A percentile compares a stretch with the other conserved stretches of the same genome.
These are phyloP conservation scores for Eilema sororculum DNA, from an alignment of 2,888 invertebrate species.

Conservation along the genomic window DNA sequence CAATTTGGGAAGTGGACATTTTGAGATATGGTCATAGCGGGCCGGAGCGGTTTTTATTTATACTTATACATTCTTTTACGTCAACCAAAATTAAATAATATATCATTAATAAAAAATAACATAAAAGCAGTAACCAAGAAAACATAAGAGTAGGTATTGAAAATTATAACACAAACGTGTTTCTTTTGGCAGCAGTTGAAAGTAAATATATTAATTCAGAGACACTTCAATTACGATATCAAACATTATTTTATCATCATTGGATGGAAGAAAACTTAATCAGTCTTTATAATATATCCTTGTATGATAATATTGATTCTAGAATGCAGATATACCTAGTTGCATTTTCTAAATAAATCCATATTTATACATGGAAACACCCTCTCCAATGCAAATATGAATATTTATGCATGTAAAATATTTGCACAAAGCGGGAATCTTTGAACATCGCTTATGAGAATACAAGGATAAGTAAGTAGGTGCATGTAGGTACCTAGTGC, in stretches of 20 bases:
- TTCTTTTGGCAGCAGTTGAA: constrained; percentile 36
- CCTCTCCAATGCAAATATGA: background rate
- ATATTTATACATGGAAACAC: too few relatives aligned
- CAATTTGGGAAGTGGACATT: too few relatives aligned
- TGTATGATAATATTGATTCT: too few relatives aligned
- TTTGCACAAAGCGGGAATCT: background rate
- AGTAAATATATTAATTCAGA: constrained; percentile 6
- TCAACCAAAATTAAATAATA: background rate
- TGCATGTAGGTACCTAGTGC: too few relatives aligned
- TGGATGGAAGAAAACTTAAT: background rate
- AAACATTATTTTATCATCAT: background rate
- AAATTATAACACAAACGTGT: constrained; percentile 31
- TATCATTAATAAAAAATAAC: background rate
- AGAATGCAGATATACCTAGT: too few relatives aligned
- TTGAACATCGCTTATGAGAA: background rate
- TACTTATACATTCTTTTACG: background rate
- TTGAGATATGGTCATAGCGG: too few relatives aligned
- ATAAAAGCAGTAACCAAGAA: background rate
- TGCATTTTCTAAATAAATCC: too few relatives aligned
- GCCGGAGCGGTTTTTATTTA: too few relatives aligned
- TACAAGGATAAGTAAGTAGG: background rate
- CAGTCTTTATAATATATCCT: too few relatives aligned
- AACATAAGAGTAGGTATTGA: background rate
- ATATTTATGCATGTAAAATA: background rate
- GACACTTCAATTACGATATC: background rate